Evolutionary conservation across 1,140 invertebrate genomes (phyloP), one percentile per base, ranked within the genome.

Genomic region (Himalopsyche phryganea): DNA sequence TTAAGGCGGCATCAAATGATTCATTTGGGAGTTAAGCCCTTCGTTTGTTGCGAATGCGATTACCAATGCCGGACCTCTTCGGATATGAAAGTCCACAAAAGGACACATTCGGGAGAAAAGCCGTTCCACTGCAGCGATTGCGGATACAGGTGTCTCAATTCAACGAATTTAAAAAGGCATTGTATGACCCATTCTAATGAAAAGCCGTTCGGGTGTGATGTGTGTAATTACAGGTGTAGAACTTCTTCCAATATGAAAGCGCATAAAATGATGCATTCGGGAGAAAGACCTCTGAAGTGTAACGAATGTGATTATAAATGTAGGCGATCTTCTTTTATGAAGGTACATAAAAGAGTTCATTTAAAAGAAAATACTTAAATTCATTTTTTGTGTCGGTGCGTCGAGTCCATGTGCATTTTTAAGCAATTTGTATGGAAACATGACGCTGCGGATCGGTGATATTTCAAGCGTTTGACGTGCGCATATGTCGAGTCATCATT

Each of bases 1-100:
- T n/a, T n/a, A n/a, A n/a, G n/a, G n/a, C 49, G 42, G 10, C 49
- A 50, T n/a, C 40, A 50, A 11, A 35, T 50, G 6, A 50, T 50
- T 40, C 49, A 50, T 20, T 41, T 41, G 23, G 49, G 49, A 50
- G 42, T 50, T n/a, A 50, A 50, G n/a, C 49, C 49, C 6, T 50
- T 23, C n/a, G 49, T 40, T 6, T 50, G 49, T 19, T 41, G 36
- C 0, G 42, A 50, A 20, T 50, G 49, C 11, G 49, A 50, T 19
- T 50, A 50, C 19, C 49, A 38, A 18, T 50, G 49, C 19, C 49
- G 49, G n/a, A 50, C 49, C 6, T 38, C 49, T 2, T 50, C 42
- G 11, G 49, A 41, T 6, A 50, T 50, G 49, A 50, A 50, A 40
- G 42, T 41, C n/a, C 49, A 50, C 36, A 50, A 23, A 41, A 20